phyloP scores from a whole-genome alignment of 2,888 invertebrate species.

The Orchesellides sinensis region DNA sequence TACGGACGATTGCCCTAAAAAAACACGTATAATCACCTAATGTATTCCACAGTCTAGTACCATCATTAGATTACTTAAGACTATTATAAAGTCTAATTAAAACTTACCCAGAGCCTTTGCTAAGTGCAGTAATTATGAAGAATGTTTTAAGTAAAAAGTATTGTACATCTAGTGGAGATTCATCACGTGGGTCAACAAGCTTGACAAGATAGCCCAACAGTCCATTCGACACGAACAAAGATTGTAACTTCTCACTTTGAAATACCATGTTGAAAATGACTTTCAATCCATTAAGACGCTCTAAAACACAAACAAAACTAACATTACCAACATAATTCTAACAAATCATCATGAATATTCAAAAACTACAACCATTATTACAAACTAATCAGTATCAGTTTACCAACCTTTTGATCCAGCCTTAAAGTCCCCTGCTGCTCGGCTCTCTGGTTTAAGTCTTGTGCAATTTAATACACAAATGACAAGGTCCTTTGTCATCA shows the following conservation, averaged over 20 bases:
- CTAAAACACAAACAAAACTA: conserved; percentile 11
- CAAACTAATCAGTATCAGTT: not conserved
- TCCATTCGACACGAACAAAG: conserved; percentile 81
- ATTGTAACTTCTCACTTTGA: conserved; percentile 83
- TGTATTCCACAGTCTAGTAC: too few species aligned
- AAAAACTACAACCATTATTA: not conserved
- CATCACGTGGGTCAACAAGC: conserved; percentile 84
- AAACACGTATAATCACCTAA: not conserved
- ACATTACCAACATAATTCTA: too few species aligned
- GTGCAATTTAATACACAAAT: conserved; percentile 83
- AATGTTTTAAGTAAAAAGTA: conserved; percentile 92
- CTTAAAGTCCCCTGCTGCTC: not conserved
- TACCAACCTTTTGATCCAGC: not conserved
- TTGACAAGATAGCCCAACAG: conserved; percentile 85
- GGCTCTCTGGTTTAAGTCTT: conserved; percentile 76
- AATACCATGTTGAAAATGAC: conserved; percentile 92
- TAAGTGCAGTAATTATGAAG: conserved; percentile 92
- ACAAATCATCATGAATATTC: not conserved
- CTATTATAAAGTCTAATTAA: not conserved
- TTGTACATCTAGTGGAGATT: conserved; percentile 84
- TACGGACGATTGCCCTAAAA: conserved; percentile 81
- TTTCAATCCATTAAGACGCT: conserved; percentile 86
- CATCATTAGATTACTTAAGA: too few species aligned
- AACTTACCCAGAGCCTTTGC: conserved; percentile 80
- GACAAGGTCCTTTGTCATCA: conserved; percentile 84